Evolutionary conservation across 2,888 invertebrate species (phyloP).

Genomic region (Steinernema scapterisci): DNA sequence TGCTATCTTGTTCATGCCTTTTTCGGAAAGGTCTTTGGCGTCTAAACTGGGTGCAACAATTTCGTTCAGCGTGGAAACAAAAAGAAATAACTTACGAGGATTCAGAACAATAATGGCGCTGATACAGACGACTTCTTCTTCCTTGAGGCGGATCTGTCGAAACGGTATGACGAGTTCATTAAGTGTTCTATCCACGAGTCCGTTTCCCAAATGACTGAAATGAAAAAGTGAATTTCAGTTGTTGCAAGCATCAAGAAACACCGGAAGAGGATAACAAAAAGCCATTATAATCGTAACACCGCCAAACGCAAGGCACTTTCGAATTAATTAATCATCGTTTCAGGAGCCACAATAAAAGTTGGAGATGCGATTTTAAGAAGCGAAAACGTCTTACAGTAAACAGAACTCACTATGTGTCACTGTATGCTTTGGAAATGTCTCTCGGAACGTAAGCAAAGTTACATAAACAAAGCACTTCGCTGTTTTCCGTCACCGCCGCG

Average conservation of each 20-base stretch:
- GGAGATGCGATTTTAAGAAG: too few species aligned
- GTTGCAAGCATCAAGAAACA: too few species aligned
- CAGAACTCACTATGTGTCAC: conserved; percentile 59
- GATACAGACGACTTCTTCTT: conserved; percentile 63
- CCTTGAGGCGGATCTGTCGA: conserved; percentile 53
- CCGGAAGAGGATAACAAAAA: too few species aligned
- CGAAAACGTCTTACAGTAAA: too few species aligned
- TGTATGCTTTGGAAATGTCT: conserved; percentile 60
- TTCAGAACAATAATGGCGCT: conserved; percentile 62
- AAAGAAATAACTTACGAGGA: conserved; percentile 51
- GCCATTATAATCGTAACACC: too few species aligned
- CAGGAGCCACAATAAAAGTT: too few species aligned
- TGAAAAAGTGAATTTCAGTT: too few species aligned
- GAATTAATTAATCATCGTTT: too few species aligned
- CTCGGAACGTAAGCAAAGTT: conserved; percentile 64
- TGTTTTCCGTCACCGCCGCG: conserved; percentile 53
- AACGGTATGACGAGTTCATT: conserved; percentile 61
- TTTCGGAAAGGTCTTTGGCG: conserved; percentile 56
- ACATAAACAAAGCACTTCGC: conserved; percentile 60
- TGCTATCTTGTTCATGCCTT: conserved; percentile 50
- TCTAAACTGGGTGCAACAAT: conserved; percentile 45
- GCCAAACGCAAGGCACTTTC: too few species aligned
- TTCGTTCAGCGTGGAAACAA: not conserved
- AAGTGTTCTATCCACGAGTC: conserved; percentile 57
- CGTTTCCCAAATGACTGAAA: conserved; percentile 63